Base-by-base conservation (phyloP, 2,113 vertebrate species). In the Gadus macrocephalus region DNA sequence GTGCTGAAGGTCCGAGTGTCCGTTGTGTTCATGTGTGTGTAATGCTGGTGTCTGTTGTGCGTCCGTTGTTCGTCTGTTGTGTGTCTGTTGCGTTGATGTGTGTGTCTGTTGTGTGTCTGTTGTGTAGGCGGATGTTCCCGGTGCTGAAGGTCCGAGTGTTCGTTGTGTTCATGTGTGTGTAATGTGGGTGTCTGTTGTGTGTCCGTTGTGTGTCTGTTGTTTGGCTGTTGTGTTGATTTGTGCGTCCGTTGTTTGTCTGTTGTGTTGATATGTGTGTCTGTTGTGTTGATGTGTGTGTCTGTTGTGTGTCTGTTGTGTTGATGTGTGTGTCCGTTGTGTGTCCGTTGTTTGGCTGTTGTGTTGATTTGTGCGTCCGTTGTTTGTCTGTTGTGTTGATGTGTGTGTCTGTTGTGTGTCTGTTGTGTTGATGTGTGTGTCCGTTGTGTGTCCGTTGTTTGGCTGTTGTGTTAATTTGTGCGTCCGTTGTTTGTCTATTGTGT, bases 371-470 rank as follows among this genome's bases (percentile, higher is more conserved):
- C 2, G 22, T 25, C 22, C 5, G 64, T 14, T 69, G 98, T 99
- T 96, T 99, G 62, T 67, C 25, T 3, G 25, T 25, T 25, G 22
- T 25, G 22, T 25, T 25, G 22, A 25, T 25, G 22, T 25, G 25
- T 25, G 25, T 25, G 25, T 25, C 25, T 5, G 64, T 14, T 70
- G 0, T 66, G 3, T 63, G 15, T 69, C 19, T 83, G 97, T 96
- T 4, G 98, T 99, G 97, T 99, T 98, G 78, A n/a, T 60, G 58
- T 20, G 59, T 61, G 59, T 20, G 59, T 20, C 1, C 2, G 17
- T 2, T 20, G 19, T 61, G 59, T 61, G 59, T 61, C 17, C n/a
- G 59, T 61, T 25, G 59, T 19, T 8, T 61, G 59, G 15, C 17
- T 8, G 59, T 61, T 9, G 9, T 4, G 59, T 20, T n/a, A 5